These are phyloP conservation scores for Nothura maculosa DNA, from an alignment of 2,797 vertebrate genomes.

Conservation along the genomic window DNA sequence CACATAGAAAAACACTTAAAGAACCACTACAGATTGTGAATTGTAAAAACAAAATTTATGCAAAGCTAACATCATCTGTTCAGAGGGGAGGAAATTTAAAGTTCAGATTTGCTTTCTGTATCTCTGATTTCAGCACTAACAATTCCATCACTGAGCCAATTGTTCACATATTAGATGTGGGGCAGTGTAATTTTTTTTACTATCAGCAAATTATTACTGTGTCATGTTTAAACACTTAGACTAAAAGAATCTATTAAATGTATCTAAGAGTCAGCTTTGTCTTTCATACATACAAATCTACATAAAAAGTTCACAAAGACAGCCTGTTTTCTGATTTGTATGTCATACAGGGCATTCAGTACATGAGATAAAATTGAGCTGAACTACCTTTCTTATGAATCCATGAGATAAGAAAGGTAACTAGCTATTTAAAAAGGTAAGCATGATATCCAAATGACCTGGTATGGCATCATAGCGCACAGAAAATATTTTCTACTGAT, in stretches of 20 bases:
- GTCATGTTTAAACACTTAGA: background rate
- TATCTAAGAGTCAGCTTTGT: background rate
- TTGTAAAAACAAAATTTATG: background rate
- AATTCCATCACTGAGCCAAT: background rate
- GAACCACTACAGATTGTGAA: background rate
- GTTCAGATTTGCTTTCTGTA: background rate
- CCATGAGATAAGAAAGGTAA: background rate
- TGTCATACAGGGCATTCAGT: background rate
- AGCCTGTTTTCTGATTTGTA: background rate
- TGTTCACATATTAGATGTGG: background rate
- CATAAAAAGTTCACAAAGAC: background rate
- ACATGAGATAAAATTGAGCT: background rate
- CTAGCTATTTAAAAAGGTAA: background rate
- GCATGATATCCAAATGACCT: background rate
- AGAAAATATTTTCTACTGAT: background rate
- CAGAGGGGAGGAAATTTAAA: slow-evolving; percentile 13
- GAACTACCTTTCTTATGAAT: background rate
- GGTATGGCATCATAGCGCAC: background rate
- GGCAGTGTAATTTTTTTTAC: background rate
- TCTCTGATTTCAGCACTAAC: background rate
- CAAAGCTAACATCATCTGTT: background rate
- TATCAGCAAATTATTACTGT: background rate
- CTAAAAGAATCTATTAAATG: background rate
- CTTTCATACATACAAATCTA: background rate
- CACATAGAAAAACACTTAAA: background rate